These are phyloP conservation scores for Spheniscus mendiculus DNA, from an alignment of 2,113 vertebrate species.

Conservation along the genomic window DNA sequence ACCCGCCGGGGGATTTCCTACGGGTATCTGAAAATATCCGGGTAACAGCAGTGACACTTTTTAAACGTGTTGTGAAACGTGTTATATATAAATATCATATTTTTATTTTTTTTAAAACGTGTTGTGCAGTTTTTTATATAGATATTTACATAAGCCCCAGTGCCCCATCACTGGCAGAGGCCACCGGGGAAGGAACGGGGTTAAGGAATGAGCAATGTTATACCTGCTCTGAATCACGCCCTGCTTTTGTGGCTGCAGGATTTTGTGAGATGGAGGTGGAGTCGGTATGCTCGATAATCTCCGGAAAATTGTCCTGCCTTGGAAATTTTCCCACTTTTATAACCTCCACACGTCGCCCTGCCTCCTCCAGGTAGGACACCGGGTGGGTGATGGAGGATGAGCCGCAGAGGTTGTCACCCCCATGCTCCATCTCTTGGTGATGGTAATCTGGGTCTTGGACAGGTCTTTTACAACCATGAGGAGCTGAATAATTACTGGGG, in stretches of 20 bases:
- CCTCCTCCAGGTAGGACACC: neutral
- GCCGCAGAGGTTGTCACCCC: fast-evolving
- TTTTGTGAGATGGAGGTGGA: neutral
- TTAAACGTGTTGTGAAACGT: neutral
- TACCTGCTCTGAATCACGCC: neutral
- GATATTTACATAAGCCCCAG: neutral
- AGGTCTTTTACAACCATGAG: neutral
- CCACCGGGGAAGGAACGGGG: neutral
- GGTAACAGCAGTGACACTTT: neutral
- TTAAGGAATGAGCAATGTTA: neutral
- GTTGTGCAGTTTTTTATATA: neutral
- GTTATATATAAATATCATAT: neutral
- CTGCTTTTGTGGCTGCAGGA: neutral
- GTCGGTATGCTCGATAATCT: neutral
- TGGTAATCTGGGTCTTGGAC: neutral
- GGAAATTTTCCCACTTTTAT: neutral
- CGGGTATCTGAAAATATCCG: neutral
- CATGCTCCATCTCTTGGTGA: neutral
- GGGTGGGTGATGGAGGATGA: neutral
- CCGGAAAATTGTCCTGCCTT: neutral
- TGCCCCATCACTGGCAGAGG: neutral
- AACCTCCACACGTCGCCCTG: fast-evolving
- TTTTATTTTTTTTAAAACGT: neutral
- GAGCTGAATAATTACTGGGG: neutral
- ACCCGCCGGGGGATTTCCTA: neutral